phyloP scores from a whole-genome alignment of 1,140 invertebrate species.

The Camponotus floridanus region DNA sequence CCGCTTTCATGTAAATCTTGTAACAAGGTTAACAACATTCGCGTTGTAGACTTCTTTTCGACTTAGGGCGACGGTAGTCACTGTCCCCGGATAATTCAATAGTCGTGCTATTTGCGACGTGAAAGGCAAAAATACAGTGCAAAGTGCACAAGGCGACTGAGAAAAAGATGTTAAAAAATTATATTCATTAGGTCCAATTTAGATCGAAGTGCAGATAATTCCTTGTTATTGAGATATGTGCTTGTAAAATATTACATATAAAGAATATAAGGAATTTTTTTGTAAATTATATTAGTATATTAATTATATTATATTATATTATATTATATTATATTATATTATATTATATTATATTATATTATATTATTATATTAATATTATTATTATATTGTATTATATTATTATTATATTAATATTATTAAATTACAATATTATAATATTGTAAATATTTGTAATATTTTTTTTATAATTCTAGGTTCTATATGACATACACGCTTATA shows the following conservation, averaged over 20 bases:
- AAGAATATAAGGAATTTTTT: no score
- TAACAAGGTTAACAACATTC: conserved; percentile 79
- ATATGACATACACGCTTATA: no score
- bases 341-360: no score
- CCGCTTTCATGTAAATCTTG: conserved; percentile 45
- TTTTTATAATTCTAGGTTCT: neutral
- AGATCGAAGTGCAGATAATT: neutral
- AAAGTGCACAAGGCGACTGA: neutral
- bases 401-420: no score
- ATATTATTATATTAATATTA: no score
- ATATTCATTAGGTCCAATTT: neutral
- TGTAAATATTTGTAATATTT: neutral
- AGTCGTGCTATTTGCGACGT: neutral
- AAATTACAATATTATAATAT: no score
- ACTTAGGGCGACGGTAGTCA: neutral
- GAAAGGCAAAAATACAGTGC: neutral
- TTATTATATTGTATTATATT: no score
- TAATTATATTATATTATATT: no score
- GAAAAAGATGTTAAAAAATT: neutral
- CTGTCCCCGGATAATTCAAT: neutral
- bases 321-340: no score
- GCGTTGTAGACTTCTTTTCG: conserved; percentile 40
- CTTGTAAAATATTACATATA: neutral
- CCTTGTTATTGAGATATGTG: neutral
- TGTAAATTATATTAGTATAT: no score